Base-by-base conservation (phyloP, 2,888 invertebrate species). In the Lissocephala sabroskyi region DNA sequence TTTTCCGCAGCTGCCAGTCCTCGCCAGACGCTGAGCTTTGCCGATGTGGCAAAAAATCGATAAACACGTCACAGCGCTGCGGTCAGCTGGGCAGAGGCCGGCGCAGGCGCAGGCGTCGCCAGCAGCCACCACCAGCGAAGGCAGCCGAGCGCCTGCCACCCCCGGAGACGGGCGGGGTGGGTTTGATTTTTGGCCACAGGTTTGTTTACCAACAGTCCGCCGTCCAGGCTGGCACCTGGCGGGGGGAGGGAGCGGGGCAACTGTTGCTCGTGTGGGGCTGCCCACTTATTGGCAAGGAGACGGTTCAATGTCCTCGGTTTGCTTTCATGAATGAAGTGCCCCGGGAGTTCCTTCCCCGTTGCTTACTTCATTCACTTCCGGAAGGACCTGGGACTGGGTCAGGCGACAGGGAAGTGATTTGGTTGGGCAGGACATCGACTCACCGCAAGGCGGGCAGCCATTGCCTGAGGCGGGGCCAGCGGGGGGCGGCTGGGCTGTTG, bases 141-240 rank as follows among this genome's bases (percentile, higher is more conserved):
- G 29, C 41, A 41, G n/a, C n/a, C n/a, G n/a, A n/a, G n/a, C n/a
- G n/a, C n/a, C n/a, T n/a, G n/a, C n/a, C n/a, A n/a, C n/a, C n/a
- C n/a, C n/a, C n/a, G n/a, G n/a, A n/a, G n/a, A n/a, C n/a, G n/a
- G n/a, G n/a, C n/a, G n/a, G 50, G 37, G 18, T 28, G 10, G 36
- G 10, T 13, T n/a, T 28, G 37, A 32, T 55, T 39, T n/a, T 43
- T 50, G 64, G 73, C 77, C 56, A 71, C 70, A 77, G 76, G 76
- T 71, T 71, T 71, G 71, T 71, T 71, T 78, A 52, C 64, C 71
- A 71, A 71, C 78, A 71, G 61, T n/a, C n/a, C n/a, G n/a, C n/a
- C n/a, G n/a, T n/a, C n/a, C n/a, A n/a, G n/a, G n/a, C n/a, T n/a
- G n/a, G n/a, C n/a, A n/a, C n/a, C n/a, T n/a, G n/a, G n/a, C n/a